Evolutionary conservation across 30 jellyfish, hydroid and myxozoan species (phyloP).

Genomic region (Aurelia aurita complex sp. Pacific): DNA sequence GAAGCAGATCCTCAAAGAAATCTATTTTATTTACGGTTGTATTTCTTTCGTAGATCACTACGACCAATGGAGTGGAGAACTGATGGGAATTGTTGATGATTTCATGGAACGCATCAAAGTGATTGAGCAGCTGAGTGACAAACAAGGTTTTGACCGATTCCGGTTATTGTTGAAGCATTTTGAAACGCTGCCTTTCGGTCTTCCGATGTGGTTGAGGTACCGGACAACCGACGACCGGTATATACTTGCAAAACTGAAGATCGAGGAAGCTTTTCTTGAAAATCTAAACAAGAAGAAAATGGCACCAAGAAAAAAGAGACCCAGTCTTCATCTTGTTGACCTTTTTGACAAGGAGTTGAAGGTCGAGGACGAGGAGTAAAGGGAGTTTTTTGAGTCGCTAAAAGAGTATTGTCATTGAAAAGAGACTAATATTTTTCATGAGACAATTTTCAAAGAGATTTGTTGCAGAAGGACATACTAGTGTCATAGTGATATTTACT

Average conservation of each 20-base stretch:
- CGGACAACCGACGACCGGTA: constrained; percentile 13
- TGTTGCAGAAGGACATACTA: no score
- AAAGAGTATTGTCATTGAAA: no score
- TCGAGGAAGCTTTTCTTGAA: constrained; percentile 50
- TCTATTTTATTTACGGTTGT: background rate
- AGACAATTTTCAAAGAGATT: no score
- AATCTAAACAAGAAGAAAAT: constrained; percentile 23
- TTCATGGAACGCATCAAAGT: background rate
- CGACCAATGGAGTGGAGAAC: constrained; percentile 7
- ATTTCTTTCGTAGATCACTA: constrained; percentile 1
- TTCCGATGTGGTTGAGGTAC: constrained; percentile 42
- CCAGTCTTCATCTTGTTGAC: background rate
- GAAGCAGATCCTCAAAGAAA: no score
- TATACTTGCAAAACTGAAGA: constrained; percentile 19
- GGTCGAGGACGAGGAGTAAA: no score
- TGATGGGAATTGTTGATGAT: background rate
- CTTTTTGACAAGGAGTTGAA: no score
- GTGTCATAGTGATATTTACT: background rate
- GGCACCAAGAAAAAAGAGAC: background rate
- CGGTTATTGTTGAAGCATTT: constrained; percentile 36
- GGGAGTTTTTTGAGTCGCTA: no score
- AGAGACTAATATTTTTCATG: no score
- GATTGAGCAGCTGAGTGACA: constrained; percentile 8
- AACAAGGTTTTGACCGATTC: constrained; percentile 42
- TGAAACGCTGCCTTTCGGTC: constrained; percentile 27